Base-by-base conservation (phyloP, 2,113 vertebrate genomes). In the Oplegnathus fasciatus region DNA sequence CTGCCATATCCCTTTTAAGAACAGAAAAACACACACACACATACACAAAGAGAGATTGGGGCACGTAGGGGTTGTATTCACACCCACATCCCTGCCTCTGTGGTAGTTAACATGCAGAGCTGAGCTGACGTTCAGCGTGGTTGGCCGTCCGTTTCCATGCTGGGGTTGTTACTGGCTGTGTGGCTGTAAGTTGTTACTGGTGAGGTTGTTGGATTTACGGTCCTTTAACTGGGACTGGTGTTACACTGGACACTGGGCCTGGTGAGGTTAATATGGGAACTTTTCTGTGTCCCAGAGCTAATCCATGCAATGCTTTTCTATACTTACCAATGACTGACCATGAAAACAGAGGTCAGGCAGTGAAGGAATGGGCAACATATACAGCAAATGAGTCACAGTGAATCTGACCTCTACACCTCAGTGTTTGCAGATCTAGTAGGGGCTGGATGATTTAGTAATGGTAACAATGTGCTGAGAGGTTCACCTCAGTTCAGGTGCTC, bases 221-320 rank as follows among this genome's bases (percentile, higher is more conserved):
- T 55, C 58, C 78, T 80, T 69, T 67, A 15, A 66, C 58, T 22
- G 40, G 2, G 48, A 55, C 37, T 37, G 82, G 62, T 80, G 83
- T 85, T 78, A 86, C 75, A 58, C 28, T 86, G 75, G 40, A 79
- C 40, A 78, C 72, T 24, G 60, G 76, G 42, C 71, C 78, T 83
- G 83, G 84, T 92, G 87, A 78, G 85, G 94, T 94, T 94, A 94
- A 94, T 88, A 24, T 61, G 69, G 79, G 65, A 81, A 46, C 28
- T 42, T 52, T 42, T 75, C 44, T 24, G 3, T 71, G 64, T 66
- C 68, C 80, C 72, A 83, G 34, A 74, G 73, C 67, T 78, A 75
- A 50, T 89, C 87, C 96, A 96, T 96, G 96, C 96, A 95, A 74
- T 58, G 30, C 30, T 83, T 85, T 70, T 77, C 78, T 78, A 54